Evolutionary conservation across 2,113 vertebrate species (phyloP).

Genomic region (Rhinichthys klamathensis): DNA sequence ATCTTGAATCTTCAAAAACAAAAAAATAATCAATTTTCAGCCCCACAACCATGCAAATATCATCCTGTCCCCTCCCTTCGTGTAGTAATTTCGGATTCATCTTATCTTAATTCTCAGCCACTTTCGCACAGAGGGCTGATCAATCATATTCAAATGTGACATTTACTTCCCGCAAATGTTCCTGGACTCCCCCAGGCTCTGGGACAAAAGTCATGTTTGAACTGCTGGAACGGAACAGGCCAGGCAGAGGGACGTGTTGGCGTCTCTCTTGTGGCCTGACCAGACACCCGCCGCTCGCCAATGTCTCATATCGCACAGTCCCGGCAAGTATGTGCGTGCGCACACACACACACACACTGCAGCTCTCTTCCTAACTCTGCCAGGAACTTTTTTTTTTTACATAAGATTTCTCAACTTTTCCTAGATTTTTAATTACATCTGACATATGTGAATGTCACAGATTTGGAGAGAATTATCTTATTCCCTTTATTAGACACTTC

Average conservation of each 20-base stretch:
- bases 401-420: neutral
- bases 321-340: neutral
- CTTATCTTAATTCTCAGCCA: conserved; percentile 49
- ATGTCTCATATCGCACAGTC: conserved; percentile 3
- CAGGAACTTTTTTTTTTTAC: neutral
- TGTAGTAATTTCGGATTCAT: conserved; percentile 22
- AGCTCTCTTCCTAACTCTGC: neutral
- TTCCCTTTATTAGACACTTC: neutral
- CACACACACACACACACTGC: neutral
- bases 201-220: conserved; percentile 62
- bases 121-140: conserved; percentile 46
- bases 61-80: neutral
- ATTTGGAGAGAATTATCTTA: neutral
- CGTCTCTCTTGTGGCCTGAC: conserved; percentile 36
- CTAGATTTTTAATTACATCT: conserved; percentile 8
- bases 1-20: neutral
- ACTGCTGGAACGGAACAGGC: conserved; percentile 38
- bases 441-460: conserved; percentile 26
- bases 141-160: conserved; percentile 62
- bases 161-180: conserved; percentile 63
- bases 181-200: conserved; percentile 53
- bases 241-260: neutral
- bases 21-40: conserved; percentile 11
- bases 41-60: conserved; percentile 30
- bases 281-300: conserved; percentile 36